Evolutionary conservation across 1,140 invertebrate species (phyloP), one percentile per base, ranked within the genome.

Genomic region (Drosophila repleta): DNA sequence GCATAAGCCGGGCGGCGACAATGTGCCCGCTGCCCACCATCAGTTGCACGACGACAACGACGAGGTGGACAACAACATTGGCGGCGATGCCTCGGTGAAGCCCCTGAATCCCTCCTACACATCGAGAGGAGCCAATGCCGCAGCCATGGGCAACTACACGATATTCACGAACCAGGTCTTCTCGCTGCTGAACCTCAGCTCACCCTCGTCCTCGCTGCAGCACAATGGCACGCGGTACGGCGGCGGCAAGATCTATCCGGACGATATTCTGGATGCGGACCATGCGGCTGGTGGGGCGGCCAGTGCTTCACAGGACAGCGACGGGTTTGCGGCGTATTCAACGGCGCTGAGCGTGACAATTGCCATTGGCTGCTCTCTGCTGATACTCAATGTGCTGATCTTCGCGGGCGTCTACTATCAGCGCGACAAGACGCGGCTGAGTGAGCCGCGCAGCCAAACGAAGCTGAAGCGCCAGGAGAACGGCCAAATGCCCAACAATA

Each of bases 351-450:
- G 96, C 88, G 96, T 98, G 0, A 98, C 97, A 2, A 97, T 99
- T 74, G 97, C 97, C n/a, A 97, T 99, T 60, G 98, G 98, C 2
- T 97, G 97, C 78, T 97, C 96, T 3, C 92, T 98, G 20, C 93
- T 98, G 13, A 96, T 98, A 69, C 92, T 98, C 6, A 98, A 98
- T 89, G 96, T 98, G 0, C 93, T 99, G 10, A 97, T 99, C 76
- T 98, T 98, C 87, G 97, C 97, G 32, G 97, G 97, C 2, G 96
- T 98, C 0, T 98, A 98, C 81, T 98, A 98, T 91, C 97, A 98
- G 87, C 93, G 97, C 11, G 97, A 98, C 84, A 97, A 97, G 89
- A 95, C 95, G 15, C 93, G 95, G 70, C 93, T 95, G 79, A 94
- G 94, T 70, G 94, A 92, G 92, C 64, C 94, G 92, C 91, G 93